Base-by-base conservation (phyloP, 2,888 invertebrate species). In the Carcina quercana region DNA sequence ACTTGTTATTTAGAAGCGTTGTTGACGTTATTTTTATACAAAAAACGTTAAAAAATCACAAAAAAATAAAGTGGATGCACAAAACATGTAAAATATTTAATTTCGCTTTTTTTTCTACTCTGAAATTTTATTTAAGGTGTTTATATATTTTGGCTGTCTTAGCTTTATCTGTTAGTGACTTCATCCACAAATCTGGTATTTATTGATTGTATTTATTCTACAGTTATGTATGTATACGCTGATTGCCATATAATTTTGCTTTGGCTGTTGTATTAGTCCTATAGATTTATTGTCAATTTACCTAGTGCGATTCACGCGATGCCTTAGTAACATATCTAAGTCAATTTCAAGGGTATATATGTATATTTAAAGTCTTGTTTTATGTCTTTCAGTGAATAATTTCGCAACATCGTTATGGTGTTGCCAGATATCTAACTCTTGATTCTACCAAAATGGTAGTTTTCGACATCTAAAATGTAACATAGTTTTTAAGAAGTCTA, bases 291-390 rank as follows among this genome's bases (percentile, higher is more conserved):
- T 69, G 66, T 68, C 69, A 66, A 72, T 64, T 68, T 68, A 70
- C 67, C 66, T 75, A 82, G 82, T 73, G 82, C 82, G 78, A 72
- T 83, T 83, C 83, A 83, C 83, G 73, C 62, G 83, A 74, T 83
- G 83, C 83, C 83, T 83, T 83, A 82, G 73, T 82, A 82, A 80
- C 80, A 80, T 79, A 82, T 83, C 83, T 82, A 83, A 83, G 83
- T 83, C 82, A 82, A 78, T 80, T 75, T 75, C 59, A 63, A 74
- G 64, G 66, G 60, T 71, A 66, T 66, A 58, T 65, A 59, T 57
- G 52, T 48, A 38, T 58, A 68, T 61, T n/a, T n/a, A n/a, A n/a
- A n/a, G 51, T 64, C 65, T 72, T 73, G 67, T 74, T 63, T 43
- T 47, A 50, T 58, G 50, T 50, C 52, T 50, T 45, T 38, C 25